Base-by-base conservation (phyloP, 2,797 vertebrate genomes). In the Acanthopagrus latus region DNA sequence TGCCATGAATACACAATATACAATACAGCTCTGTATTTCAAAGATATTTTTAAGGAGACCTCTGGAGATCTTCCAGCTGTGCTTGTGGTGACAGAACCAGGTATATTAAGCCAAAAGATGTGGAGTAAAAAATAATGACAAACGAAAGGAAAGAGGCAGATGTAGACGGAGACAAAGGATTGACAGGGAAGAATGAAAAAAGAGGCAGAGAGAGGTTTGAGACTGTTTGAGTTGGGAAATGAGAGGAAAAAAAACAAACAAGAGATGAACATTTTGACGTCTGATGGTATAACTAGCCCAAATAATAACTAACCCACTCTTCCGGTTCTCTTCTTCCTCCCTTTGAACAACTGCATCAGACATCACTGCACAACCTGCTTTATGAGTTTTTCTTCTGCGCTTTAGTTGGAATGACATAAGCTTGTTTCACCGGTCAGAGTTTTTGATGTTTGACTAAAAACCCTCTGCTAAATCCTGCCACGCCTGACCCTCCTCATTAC, bases 391-490 rank as follows among this genome's bases (percentile, higher is more conserved):
- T 27, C 10, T 23, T 33, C 59, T 21, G 50, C 56, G 47, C 71
- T 74, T 82, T 52, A 76, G 67, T 47, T 71, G 33, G 33, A 88
- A 80, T 76, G 74, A 86, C 81, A 79, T 88, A 78, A 88, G 74
- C 75, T 80, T 73, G 52, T 77, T 87, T 71, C 50, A 73, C 50
- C 9, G 16, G 68, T 70, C 66, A 69, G 52, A 76, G 58, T 62
- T 79, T 76, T 80, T 63, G 72, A 84, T 83, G 67, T 86, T 86
- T 83, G 63, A 86, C 86, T 75, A 82, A 87, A 84, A 87, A 72
- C 46, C 72, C 57, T 73, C 52, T 74, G 57, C 72, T 76, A 81
- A 84, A 50, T 81, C 81, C 51, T 50, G n/a, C 60, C 66, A 85
- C 47, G 85, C 80, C 70, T 83, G 76, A 75, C 82, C 70, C 48